Percentiles rank a stretch among this genome's conserved stretches.
phyloP scores from a whole-genome alignment of 2,797 vertebrate species.

The Holocentrus rufus region DNA sequence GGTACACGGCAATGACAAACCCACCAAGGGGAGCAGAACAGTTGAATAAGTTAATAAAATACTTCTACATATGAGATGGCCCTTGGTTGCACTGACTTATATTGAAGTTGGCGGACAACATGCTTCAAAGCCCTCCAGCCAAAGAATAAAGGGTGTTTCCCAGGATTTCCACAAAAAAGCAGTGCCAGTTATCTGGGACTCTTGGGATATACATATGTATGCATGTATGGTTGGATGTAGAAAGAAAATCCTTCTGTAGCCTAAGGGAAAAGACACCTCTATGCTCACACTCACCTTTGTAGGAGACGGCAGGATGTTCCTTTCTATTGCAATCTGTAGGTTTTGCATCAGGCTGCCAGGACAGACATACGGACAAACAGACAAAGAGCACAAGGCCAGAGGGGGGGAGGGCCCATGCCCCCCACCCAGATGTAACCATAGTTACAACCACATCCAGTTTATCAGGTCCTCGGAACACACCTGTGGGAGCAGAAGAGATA shows the following conservation, averaged over 20 bases:
- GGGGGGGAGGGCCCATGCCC: conserved; percentile 60
- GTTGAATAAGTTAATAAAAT: no score
- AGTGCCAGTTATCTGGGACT: no score
- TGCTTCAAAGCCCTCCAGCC: no score
- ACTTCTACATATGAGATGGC: no score
- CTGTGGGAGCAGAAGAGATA: conserved; percentile 45
- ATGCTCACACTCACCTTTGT: conserved; percentile 59
- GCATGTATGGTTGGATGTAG: neutral
- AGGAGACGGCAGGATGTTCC: conserved; percentile 70
- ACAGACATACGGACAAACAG: conserved; percentile 63
- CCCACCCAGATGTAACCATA: conserved; percentile 67
- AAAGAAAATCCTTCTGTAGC: no score
- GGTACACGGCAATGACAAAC: no score
- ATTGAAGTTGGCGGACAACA: no score
- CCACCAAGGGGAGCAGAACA: no score
- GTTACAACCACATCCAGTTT: conserved; percentile 70
- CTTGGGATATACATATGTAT: neutral
- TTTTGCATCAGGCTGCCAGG: conserved; percentile 56
- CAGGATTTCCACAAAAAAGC: no score
- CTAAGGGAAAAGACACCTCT: neutral
- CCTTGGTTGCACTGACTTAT: no score
- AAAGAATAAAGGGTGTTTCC: no score
- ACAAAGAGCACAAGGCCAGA: conserved; percentile 64
- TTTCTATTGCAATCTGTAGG: conserved; percentile 69
- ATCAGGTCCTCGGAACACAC: conserved; percentile 55